phyloP scores from a whole-genome alignment of 2,797 vertebrate genomes.

The Tenualosa ilisha region DNA sequence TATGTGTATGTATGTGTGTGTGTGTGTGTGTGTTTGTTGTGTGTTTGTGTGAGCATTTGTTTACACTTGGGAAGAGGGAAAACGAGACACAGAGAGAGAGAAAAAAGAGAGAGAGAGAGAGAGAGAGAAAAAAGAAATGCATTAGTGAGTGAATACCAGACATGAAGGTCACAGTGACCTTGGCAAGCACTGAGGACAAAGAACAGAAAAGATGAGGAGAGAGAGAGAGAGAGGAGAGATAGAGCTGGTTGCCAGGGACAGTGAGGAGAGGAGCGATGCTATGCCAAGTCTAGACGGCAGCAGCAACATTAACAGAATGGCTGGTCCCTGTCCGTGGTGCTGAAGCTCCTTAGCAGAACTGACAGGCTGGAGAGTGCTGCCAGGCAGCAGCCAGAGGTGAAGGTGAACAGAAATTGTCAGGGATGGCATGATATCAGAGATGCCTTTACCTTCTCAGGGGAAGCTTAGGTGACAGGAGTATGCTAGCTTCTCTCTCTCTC shows the following conservation, averaged over 20 bases:
- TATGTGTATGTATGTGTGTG: background rate
- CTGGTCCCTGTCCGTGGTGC: conserved; percentile 14
- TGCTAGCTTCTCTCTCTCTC: background rate
- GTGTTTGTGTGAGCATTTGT: background rate
- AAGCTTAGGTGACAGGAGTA: background rate
- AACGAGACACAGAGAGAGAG: no score
- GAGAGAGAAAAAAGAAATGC: no score
- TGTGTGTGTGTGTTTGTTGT: background rate
- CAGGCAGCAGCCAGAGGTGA: background rate
- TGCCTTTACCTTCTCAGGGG: background rate
- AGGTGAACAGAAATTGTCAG: background rate
- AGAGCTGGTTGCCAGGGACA: background rate
- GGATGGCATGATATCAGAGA: background rate
- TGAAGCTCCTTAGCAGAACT: background rate
- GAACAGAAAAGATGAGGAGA: background rate
- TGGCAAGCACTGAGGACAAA: background rate
- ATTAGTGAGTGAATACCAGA: no score
- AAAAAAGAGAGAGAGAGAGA: no score
- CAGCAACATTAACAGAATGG: background rate
- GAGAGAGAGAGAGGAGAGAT: background rate
- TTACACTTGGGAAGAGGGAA: no score
- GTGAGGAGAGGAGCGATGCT: background rate
- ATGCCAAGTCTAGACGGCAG: background rate
- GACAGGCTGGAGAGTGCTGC: background rate
- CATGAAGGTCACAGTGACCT: background rate